A percentile compares a stretch with the other conserved stretches of the same genome.
Evolutionary conservation across 2,797 vertebrate species (phyloP).

Genomic region (Cirrhinus molitorella): DNA sequence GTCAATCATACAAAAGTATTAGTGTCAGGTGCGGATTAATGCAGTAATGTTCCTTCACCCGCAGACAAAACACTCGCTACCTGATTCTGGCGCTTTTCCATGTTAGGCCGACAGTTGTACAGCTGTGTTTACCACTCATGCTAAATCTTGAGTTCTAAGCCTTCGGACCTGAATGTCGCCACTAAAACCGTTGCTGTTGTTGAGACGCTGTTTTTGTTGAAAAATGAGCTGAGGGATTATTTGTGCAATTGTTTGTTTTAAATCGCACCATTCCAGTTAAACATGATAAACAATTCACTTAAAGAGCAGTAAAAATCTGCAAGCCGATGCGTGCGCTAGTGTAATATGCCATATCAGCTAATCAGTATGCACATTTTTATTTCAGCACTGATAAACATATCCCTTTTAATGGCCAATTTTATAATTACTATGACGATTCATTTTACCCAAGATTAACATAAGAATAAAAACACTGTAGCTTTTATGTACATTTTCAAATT

Average conservation of each 20-base stretch:
- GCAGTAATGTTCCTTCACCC: slow-evolving; percentile 75
- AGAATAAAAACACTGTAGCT: slow-evolving; percentile 68
- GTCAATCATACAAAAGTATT: slow-evolving; percentile 88
- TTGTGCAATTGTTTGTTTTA: slow-evolving; percentile 75
- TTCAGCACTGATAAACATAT: slow-evolving; percentile 70
- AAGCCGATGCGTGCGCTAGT: slow-evolving; percentile 47
- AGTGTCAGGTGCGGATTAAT: slow-evolving; percentile 88
- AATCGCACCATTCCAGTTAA: slow-evolving; percentile 68
- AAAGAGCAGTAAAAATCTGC: slow-evolving; percentile 51
- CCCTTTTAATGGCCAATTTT: slow-evolving; percentile 73
- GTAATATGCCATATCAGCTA: slow-evolving; percentile 64
- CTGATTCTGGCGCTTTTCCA: slow-evolving; percentile 45
- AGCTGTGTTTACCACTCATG: slow-evolving; percentile 32
- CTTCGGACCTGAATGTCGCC: not conserved
- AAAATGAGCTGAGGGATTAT: slow-evolving; percentile 72
- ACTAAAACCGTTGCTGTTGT: slow-evolving; percentile 4
- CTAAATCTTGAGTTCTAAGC: slow-evolving; percentile 22
- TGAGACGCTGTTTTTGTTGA: slow-evolving; percentile 60
- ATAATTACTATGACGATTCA: slow-evolving; percentile 69
- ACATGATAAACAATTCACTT: slow-evolving; percentile 80
- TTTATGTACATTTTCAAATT: slow-evolving; percentile 75
- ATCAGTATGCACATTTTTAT: slow-evolving; percentile 74
- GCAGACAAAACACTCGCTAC: slow-evolving; percentile 65
- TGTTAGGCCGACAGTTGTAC: slow-evolving; percentile 8
- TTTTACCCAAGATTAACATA: slow-evolving; percentile 69